A percentile compares a stretch with the other conserved stretches of the same genome.
These are phyloP conservation scores for Formica selysi DNA, from an alignment of 1,140 invertebrate genomes.

Conservation along the genomic window DNA sequence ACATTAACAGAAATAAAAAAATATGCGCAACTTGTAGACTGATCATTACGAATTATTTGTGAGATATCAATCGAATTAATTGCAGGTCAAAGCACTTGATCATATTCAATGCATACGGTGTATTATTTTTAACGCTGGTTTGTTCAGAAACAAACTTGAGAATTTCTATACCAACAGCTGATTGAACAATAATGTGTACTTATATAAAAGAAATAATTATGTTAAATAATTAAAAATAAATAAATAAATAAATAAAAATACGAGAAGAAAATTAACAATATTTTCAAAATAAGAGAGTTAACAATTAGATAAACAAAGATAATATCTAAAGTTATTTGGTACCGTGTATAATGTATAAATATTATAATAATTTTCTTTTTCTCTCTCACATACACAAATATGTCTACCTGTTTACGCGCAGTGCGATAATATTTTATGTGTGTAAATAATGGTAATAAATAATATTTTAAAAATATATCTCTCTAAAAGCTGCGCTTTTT, in stretches of 20 bases:
- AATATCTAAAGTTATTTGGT: background rate
- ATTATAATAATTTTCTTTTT: no score
- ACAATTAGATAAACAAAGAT: background rate
- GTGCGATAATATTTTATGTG: background rate
- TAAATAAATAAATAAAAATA: background rate
- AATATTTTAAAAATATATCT: slow-evolving; percentile 10
- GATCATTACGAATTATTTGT: background rate
- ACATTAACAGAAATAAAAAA: background rate
- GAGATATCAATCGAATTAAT: background rate
- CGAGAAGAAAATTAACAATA: no score
- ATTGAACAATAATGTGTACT: no score
- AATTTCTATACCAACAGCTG: background rate
- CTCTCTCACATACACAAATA: background rate
- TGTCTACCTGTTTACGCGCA: background rate
- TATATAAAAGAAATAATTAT: background rate
- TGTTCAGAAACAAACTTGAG: background rate
- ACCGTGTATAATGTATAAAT: no score
- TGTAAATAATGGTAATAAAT: background rate
- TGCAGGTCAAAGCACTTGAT: background rate
- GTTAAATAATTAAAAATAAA: background rate
- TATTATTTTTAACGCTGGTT: slow-evolving; percentile 22
- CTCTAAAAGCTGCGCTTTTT: background rate
- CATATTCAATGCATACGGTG: slow-evolving; percentile 3
- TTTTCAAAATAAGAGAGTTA: background rate
- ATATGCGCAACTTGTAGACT: background rate